These are phyloP conservation scores for Menidia menidia DNA, from an alignment of 2,797 vertebrate species.

Conservation along the genomic window DNA sequence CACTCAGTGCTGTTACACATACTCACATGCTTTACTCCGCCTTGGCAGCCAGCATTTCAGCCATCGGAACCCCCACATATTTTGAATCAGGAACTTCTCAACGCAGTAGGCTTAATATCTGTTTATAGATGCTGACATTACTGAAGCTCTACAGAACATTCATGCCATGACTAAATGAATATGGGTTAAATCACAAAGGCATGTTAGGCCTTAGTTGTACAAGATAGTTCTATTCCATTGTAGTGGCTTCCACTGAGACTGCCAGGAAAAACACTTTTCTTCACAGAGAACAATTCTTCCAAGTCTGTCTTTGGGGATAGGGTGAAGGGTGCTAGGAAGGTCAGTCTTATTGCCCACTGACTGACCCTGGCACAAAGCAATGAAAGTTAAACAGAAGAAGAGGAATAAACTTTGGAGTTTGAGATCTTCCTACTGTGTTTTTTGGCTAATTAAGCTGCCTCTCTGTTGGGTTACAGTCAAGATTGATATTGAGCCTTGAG, in stretches of 20 bases:
- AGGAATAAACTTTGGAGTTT: constrained; percentile 56
- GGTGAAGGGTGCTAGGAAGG: constrained; percentile 59
- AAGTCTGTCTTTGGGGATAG: constrained; percentile 47
- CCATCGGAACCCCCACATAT: constrained; percentile 52
- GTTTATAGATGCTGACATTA: constrained; percentile 56
- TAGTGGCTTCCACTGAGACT: constrained; percentile 30
- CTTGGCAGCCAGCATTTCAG: constrained; percentile 28
- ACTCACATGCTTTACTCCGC: constrained; percentile 27
- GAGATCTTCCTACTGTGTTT: constrained; percentile 56
- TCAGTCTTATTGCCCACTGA: constrained; percentile 61
- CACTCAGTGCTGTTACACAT: constrained; percentile 43
- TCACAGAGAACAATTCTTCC: constrained; percentile 72
- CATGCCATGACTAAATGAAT: constrained; percentile 55
- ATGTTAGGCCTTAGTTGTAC: constrained; percentile 40
- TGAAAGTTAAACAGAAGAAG: constrained; percentile 44
- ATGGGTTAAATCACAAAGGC: constrained; percentile 57
- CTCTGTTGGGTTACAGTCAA: constrained; percentile 75
- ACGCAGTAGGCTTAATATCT: constrained; percentile 48
- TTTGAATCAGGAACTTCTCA: constrained; percentile 54
- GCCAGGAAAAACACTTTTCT: constrained; percentile 77
- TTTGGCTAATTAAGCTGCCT: constrained; percentile 75
- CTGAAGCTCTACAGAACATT: constrained; percentile 43
- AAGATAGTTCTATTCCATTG: constrained; percentile 49
- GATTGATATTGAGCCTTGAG: constrained; percentile 74
- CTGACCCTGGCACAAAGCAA: constrained; percentile 58